Evolutionary conservation across 2,113 vertebrate genomes (phyloP).

Genomic region (Ardeotis arabs): DNA sequence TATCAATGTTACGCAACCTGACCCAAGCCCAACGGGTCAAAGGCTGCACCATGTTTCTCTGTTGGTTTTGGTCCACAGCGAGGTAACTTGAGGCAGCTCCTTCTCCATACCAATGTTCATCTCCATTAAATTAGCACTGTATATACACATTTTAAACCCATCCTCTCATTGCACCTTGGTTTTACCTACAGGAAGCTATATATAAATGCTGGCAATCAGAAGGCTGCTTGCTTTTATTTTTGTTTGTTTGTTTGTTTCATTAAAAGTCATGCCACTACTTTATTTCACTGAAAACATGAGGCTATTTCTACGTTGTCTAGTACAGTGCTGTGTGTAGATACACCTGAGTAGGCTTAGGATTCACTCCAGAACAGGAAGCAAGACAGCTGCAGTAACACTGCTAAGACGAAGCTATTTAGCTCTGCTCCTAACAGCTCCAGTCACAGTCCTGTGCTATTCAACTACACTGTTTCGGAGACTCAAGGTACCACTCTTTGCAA

Average conservation of each 20-base stretch:
- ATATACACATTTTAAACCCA: not conserved
- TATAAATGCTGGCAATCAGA: not conserved
- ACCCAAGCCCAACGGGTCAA: not conserved
- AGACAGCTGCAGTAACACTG: not conserved
- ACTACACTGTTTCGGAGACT: not conserved
- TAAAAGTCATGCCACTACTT: not conserved
- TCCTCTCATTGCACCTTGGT: not conserved
- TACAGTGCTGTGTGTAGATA: not conserved
- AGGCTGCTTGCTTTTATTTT: not conserved
- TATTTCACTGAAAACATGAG: not conserved
- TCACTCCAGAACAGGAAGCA: not conserved
- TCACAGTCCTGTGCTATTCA: not conserved
- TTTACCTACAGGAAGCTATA: not conserved
- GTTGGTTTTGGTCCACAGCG: not conserved
- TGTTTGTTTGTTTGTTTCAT: not conserved
- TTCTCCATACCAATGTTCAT: accelerated
- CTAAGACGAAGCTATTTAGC: not conserved
- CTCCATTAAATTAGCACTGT: not conserved
- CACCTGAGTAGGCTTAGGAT: not conserved
- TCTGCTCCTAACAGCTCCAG: not conserved
- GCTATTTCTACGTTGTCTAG: not conserved
- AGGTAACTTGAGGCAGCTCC: not conserved
- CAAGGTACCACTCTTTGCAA: not conserved
- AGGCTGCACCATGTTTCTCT: not conserved
- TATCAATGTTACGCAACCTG: not conserved